These are phyloP conservation scores for Craterocephalus amniculus DNA, from an alignment of 2,797 vertebrate species.

Conservation along the genomic window DNA sequence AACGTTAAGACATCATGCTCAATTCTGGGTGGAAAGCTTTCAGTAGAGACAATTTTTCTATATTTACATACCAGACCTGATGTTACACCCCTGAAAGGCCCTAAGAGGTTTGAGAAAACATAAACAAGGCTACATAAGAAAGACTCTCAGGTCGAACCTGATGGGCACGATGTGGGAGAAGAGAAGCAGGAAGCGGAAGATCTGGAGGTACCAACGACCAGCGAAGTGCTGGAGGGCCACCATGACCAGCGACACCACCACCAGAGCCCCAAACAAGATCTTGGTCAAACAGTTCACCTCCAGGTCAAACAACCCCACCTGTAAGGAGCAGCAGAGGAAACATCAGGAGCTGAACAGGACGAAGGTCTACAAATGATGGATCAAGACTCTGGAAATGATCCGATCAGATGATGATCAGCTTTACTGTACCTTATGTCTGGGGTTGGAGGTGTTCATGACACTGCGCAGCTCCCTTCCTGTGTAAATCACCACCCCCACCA, in stretches of 20 bases:
- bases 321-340: slow-evolving; percentile 25
- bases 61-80: no score
- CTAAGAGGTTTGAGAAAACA: neutral
- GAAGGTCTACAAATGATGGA: neutral
- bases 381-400: neutral
- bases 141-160: slow-evolving; percentile 81
- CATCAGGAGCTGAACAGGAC: neutral
- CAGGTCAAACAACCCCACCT: slow-evolving; percentile 97
- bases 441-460: slow-evolving; percentile 98
- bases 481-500: slow-evolving; percentile 97
- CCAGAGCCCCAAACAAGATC: slow-evolving; percentile 94
- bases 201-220: slow-evolving; percentile 98
- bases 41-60: no score
- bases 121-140: neutral
- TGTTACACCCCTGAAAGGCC: no score
- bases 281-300: slow-evolving; percentile 99
- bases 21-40: no score
- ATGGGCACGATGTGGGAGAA: slow-evolving; percentile 99
- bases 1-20: no score
- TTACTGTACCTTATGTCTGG: slow-evolving; percentile 91
- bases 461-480: slow-evolving; percentile 97
- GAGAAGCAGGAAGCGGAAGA: slow-evolving; percentile 94
- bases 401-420: slow-evolving; percentile 10
- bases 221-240: slow-evolving; percentile 97
- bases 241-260: slow-evolving; percentile 97